Conservation (phyloP, 2,113 vertebrate species). For the Mixornis gularis region DNA sequence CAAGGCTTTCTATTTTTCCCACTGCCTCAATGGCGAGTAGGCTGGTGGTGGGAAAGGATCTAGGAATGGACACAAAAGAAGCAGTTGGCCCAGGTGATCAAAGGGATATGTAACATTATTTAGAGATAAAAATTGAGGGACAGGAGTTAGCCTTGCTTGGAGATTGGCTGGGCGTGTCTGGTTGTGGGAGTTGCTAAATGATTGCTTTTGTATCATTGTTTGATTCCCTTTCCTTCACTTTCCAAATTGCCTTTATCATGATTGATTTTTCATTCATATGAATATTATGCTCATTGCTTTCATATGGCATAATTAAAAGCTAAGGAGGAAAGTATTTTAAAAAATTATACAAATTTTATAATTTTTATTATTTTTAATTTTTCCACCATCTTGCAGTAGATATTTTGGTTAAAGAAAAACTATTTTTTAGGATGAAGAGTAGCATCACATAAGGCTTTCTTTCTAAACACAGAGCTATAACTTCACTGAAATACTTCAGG, state of each 20-base stretch:
- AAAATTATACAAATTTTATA: background rate
- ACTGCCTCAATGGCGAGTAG: fast-evolving
- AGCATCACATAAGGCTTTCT: background rate
- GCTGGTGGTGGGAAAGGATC: background rate
- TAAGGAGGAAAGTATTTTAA: background rate
- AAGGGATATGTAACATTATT: background rate
- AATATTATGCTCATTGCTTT: background rate
- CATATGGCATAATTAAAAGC: background rate
- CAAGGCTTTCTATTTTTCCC: background rate
- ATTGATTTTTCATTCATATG: background rate
- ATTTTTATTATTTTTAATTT: background rate
- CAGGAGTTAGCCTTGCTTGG: background rate
- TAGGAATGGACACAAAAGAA: background rate
- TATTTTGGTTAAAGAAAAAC: background rate
- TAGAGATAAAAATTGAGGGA: background rate
- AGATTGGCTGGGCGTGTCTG: background rate
- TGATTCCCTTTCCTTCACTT: background rate
- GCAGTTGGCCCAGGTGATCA: background rate
- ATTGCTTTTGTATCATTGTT: background rate
- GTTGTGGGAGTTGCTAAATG: background rate
- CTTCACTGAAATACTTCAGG: background rate
- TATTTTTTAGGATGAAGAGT: background rate
- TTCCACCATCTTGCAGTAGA: background rate
- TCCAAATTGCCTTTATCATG: background rate
- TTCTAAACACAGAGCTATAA: background rate